Evolutionary conservation across 2,888 invertebrate species (phyloP).

Genomic region (Liopterus haemorrhoidalis): DNA sequence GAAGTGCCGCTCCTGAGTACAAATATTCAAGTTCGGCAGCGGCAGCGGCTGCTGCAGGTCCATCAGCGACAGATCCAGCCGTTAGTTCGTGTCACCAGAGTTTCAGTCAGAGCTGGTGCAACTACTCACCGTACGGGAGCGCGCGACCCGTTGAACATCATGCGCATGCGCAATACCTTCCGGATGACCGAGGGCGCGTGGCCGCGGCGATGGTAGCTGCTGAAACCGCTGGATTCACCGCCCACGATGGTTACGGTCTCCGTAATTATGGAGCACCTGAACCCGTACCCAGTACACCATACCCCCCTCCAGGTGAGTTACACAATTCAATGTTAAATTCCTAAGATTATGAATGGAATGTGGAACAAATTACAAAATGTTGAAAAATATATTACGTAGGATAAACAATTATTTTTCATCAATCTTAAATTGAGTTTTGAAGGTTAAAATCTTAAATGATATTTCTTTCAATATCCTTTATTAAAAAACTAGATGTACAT

Average conservation of each 20-base stretch:
- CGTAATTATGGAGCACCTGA: constrained; percentile 68
- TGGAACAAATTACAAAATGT: too few species aligned
- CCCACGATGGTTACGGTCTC: constrained; percentile 62
- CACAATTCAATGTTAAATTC: too few species aligned
- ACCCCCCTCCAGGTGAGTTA: constrained; percentile 73
- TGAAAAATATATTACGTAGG: too few species aligned
- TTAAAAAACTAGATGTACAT: too few species aligned
- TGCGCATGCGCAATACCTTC: constrained; percentile 60
- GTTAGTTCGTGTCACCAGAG: constrained; percentile 62
- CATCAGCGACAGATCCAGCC: constrained; percentile 48
- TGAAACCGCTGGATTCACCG: constrained; percentile 58
- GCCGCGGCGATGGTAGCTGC: constrained; percentile 51
- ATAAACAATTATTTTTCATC: too few species aligned
- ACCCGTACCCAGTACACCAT: constrained; percentile 67
- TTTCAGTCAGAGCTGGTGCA: constrained; percentile 68
- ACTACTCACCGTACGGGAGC: constrained; percentile 59
- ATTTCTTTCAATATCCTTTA: too few species aligned
- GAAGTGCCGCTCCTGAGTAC: constrained; percentile 54
- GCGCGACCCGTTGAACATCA: constrained; percentile 52
- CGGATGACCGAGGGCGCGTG: constrained; percentile 64
- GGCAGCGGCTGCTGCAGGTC: constrained; percentile 47
- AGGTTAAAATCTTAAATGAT: too few species aligned
- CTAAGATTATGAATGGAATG: too few species aligned
- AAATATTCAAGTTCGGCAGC: constrained; percentile 53
- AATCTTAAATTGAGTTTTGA: too few species aligned